Base-by-base conservation (phyloP, 2,888 invertebrate species). In the Globia sparganii region DNA sequence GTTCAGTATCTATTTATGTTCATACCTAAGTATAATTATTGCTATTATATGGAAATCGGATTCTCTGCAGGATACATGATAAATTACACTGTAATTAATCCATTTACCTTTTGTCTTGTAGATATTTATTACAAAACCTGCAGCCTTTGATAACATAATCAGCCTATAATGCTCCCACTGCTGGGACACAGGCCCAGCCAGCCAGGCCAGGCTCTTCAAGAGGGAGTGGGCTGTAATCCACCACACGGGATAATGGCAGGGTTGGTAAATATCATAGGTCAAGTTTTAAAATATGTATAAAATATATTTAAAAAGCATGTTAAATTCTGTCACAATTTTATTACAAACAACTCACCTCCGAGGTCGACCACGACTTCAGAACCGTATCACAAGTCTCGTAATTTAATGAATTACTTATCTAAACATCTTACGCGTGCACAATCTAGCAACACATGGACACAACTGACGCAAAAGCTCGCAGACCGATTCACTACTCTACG, bases 291-390 rank as follows among this genome's bases (percentile, higher is more conserved):
- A 21, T 56, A n/a, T n/a, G 56, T n/a, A n/a, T 56, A 56, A n/a
- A n/a, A 56, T 56, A 11, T 56, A 4, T 1, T 56, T n/a, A 11
- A 56, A 1, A 37, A 37, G 34, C 25, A n/a, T 56, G 13, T n/a
- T 4, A 28, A 58, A 34, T 21, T 61, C 25, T 11, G 34, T 25
- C 31, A 69, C 40, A 72, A 28, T 61, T 43, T n/a, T 53, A 11
- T 53, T 53, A 13, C n/a, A 15, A 34, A 70, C 59, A 64, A 85
- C 87, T 87, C 75, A 87, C 87, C 87, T 66, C 69, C 49, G 25
- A 76, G 75, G 37, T 67, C 71, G 49, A 68, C 53, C 31, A 58
- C 65, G 69, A 80, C 72, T 81, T 75, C 15, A 25, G 40, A 72
- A 37, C 37, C 25, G 21, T 56, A 31, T 59, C 46, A 61, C 74